Base-by-base conservation (phyloP, 2,888 invertebrate genomes). In the Drosophila merina region DNA sequence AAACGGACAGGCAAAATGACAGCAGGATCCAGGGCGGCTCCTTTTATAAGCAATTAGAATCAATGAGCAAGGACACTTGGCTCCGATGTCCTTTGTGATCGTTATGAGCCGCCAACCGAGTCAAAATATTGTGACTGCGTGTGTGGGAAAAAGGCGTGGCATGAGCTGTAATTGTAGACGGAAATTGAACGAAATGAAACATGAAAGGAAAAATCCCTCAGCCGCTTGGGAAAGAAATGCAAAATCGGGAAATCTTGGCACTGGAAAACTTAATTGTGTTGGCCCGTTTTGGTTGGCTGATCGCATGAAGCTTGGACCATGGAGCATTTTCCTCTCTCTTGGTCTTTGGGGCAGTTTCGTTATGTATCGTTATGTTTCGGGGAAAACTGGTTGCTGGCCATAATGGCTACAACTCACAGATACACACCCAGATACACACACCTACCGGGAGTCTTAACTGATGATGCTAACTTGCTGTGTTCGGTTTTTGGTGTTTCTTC, bases 231-330 rank as follows among this genome's bases (percentile, higher is more conserved):
- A 33, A 33, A 28, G 57, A 67, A 57, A 47, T 58, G 68, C 49
- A 28, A 50, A 63, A 63, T 20, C 14, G 38, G 47, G 44, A 49
- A 58, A 56, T 59, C 58, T 72, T 57, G 64, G 57, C 63, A 20
- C 20, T 55, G 70, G 68, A 76, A 77, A 89, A 89, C 87, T 88
- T 89, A 89, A 89, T 89, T 89, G 86, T 88, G 81, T 88, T 89
- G 88, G 66, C 76, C 76, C 77, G 80, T 81, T 86, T 80, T 81
- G 87, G 82, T 79, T 86, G 85, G 87, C 40, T 72, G 77, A 67
- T 71, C 60, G 38, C 20, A 10, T n/a, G 4, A 12, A 20, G 20
- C 10, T 38, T n/a, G 55, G 72, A 2, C 20, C 66, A 54, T 12
- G 49, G 40, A 51, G 57, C 63, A 48, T 62, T 59, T 69, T 79